Percentiles rank a stretch among this genome's conserved stretches.
Conservation (phyloP, 2,888 invertebrate genomes). For the Busseola fusca region DNA sequence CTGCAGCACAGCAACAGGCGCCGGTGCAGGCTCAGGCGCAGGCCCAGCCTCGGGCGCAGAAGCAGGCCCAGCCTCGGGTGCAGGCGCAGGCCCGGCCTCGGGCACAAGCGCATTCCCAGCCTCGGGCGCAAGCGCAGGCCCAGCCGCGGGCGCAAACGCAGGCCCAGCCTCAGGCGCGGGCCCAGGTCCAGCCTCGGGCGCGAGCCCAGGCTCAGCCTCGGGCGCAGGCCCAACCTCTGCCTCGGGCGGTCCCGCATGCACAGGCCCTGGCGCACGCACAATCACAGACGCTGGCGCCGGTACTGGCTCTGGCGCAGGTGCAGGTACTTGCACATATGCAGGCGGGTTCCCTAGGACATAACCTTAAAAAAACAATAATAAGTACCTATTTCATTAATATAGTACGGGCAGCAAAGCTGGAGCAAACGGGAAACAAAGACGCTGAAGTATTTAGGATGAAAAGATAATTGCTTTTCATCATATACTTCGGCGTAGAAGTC, state of each 20-base stretch:
- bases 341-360: neutral
- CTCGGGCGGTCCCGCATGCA: neutral
- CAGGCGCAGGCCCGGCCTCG: neutral
- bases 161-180: accelerated
- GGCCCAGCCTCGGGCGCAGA: neutral
- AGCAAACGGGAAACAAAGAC: neutral
- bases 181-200: neutral
- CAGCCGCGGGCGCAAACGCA: neutral
- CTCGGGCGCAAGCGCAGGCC: neutral
- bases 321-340: neutral
- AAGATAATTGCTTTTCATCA: neutral
- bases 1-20: accelerated
- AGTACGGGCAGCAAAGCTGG: neutral
- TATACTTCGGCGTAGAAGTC: neutral
- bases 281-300: neutral
- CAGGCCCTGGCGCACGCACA: neutral
- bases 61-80: accelerated
- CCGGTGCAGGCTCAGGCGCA: neutral
- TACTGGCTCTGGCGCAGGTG: neutral
- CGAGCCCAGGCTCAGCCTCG: neutral
- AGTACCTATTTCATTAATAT: neutral
- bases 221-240: neutral
- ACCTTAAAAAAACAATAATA: neutral
- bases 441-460: neutral
- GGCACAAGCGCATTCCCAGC: neutral